Evolutionary conservation across 2,888 invertebrate species (phyloP), one percentile per base, ranked within the genome.

Genomic region (Scaptomyza cyrtandrae): DNA sequence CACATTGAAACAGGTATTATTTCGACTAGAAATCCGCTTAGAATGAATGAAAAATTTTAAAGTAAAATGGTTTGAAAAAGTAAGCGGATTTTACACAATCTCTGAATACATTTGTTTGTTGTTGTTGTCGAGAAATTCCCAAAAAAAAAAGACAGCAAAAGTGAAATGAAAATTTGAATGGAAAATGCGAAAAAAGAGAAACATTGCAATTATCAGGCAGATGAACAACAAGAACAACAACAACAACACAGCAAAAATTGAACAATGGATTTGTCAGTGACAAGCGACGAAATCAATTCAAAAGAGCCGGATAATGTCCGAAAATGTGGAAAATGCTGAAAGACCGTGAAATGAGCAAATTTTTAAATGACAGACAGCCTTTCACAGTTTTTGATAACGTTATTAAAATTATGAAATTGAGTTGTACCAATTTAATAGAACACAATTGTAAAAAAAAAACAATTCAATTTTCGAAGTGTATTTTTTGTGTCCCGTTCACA

Each of bases 11-110:
- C 84, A 82, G 82, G 88, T 89, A 79, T 19, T 1, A 19, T 75
- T 3, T 41, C 56, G 50, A 24, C 27, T 61, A 37, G 56, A 71
- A 88, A 89, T 83, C 88, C 83, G 89, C 78, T 89, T 89, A 88
- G 71, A 75, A 78, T 83, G 88, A 85, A 89, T 89, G 83, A 81
- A 88, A 75, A 84, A 78, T 85, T 87, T 80, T 72, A 81, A 57
- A 80, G 53, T 80, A 82, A 88, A 75, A 84, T 75, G 3, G 2
- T 16, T 1, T 78, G 72, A 70, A 68, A 80, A 61, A 71, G 73
- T 83, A 84, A 90, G 80, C 84, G 82, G 88, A 86, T 89, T 88
- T 80, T 64, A 4, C 3, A 77, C 87, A 29, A 43, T n/a, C 48
- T 46, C 72, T 5, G 5, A 43, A 50, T 63, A 57, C 54, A n/a